Conservation (phyloP, 2,797 vertebrate species). For the Danio albolineatus region DNA sequence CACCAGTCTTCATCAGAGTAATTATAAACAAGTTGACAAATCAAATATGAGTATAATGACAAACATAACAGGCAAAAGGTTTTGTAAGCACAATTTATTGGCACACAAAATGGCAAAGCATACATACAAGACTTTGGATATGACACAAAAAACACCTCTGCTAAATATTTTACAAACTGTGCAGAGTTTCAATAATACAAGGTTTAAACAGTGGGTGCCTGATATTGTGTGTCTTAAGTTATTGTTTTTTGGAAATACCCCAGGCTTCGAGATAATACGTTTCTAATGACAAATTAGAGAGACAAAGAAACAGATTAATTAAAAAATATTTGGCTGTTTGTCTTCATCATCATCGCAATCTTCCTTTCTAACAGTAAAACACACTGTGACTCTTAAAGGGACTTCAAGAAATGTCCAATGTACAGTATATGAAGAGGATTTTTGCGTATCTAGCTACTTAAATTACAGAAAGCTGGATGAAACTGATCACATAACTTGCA, state of each 20-base stretch:
- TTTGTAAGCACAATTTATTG: slow-evolving; percentile 98
- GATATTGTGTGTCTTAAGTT: slow-evolving; percentile 34
- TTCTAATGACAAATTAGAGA: background rate
- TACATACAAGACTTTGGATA: slow-evolving; percentile 99
- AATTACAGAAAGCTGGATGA: slow-evolving; percentile 6
- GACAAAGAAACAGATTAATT: slow-evolving; percentile 24
- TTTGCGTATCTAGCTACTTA: background rate
- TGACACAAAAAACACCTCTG: slow-evolving; percentile 93
- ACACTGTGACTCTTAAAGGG: slow-evolving; percentile 8
- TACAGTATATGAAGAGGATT: background rate
- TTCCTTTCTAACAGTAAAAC: slow-evolving; percentile 6
- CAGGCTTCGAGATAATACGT: slow-evolving; percentile 21
- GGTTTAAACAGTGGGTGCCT: slow-evolving; percentile 84
- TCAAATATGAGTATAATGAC: background rate
- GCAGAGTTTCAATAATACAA: slow-evolving; percentile 92
- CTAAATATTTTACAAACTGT: slow-evolving; percentile 94
- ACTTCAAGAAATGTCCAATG: background rate
- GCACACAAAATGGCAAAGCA: slow-evolving; percentile 99
- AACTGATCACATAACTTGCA: background rate
- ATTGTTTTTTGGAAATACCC: slow-evolving; percentile 68
- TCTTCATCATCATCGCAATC: background rate
- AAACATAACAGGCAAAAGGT: slow-evolving; percentile 54
- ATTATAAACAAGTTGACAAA: background rate
- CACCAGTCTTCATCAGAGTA: background rate
- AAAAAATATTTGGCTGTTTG: slow-evolving; percentile 41